A percentile compares a stretch with the other conserved stretches of the same genome.
Conservation (phyloP, 2,113 vertebrate genomes). For the Ammospiza nelsoni region DNA sequence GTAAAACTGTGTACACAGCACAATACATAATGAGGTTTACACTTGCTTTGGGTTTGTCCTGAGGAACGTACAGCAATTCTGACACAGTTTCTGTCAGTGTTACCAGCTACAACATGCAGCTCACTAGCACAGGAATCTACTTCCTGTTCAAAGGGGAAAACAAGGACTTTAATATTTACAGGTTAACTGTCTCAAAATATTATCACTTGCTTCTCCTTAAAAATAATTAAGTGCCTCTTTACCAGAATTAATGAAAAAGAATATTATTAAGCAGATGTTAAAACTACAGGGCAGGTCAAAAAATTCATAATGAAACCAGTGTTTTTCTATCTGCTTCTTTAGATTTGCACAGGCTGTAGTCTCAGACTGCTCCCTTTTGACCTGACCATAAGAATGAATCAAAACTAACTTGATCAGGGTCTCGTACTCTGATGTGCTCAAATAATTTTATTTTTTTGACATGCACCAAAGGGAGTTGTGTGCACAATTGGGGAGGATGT, state of each 20-base stretch:
- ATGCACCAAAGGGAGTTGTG: not conserved
- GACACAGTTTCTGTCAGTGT: slow-evolving; percentile 47
- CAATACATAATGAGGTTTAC: slow-evolving; percentile 53
- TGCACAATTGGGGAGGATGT: not conserved
- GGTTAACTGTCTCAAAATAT: not conserved
- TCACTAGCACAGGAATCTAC: not conserved
- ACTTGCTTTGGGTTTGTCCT: slow-evolving; percentile 66
- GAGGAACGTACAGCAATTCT: slow-evolving; percentile 37
- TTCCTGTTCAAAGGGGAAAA: not conserved
- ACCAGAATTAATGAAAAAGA: not conserved
- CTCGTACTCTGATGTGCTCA: not conserved
- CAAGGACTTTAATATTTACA: not conserved
- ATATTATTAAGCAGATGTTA: not conserved
- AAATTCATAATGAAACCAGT: not conserved
- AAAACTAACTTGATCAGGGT: not conserved
- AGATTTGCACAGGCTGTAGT: not conserved
- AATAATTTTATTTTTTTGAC: not conserved
- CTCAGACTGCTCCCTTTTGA: not conserved
- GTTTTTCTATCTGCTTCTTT: not conserved
- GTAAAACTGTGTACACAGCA: slow-evolving; percentile 44
- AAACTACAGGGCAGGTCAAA: not conserved
- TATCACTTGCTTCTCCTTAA: not conserved
- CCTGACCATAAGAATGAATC: not conserved
- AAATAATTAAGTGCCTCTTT: not conserved
- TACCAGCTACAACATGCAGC: slow-evolving; percentile 65